These are phyloP conservation scores for Cryptus armator DNA, from an alignment of 2,888 invertebrate genomes.

Conservation along the genomic window DNA sequence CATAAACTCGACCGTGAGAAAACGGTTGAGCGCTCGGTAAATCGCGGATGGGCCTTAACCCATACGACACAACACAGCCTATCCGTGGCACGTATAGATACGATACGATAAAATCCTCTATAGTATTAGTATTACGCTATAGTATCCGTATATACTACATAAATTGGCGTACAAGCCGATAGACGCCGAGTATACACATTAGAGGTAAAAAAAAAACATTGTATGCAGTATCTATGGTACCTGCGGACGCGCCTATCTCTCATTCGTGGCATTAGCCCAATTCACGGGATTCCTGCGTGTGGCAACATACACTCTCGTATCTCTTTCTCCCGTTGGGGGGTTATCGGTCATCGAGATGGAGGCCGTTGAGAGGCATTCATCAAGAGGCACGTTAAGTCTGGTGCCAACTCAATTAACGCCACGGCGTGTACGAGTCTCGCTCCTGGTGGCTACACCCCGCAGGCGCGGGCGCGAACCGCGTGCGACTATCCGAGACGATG, in stretches of 20 bases:
- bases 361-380: constrained; percentile 66
- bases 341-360: constrained; percentile 75
- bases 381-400: constrained; percentile 63
- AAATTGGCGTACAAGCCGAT: constrained; percentile 11
- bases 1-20: constrained; percentile 71
- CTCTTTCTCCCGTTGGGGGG: constrained; percentile 47
- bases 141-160: neutral
- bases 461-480: constrained; percentile 46
- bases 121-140: neutral
- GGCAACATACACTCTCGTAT: neutral
- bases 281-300: constrained; percentile 46
- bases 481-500: constrained; percentile 58
- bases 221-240: neutral
- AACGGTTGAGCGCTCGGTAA: constrained; percentile 62
- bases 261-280: constrained; percentile 65
- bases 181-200: neutral
- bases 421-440: constrained; percentile 57
- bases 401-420: constrained; percentile 78
- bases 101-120: neutral
- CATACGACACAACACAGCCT: constrained; percentile 43
- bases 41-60: constrained; percentile 61
- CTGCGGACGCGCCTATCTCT: constrained; percentile 19
- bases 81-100: constrained; percentile 6
- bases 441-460: neutral
- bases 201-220: constrained; percentile 6